A percentile compares a stretch with the other conserved stretches of the same genome.
Conservation (phyloP, 2,113 vertebrate genomes). For the Vidua chalybeata region DNA sequence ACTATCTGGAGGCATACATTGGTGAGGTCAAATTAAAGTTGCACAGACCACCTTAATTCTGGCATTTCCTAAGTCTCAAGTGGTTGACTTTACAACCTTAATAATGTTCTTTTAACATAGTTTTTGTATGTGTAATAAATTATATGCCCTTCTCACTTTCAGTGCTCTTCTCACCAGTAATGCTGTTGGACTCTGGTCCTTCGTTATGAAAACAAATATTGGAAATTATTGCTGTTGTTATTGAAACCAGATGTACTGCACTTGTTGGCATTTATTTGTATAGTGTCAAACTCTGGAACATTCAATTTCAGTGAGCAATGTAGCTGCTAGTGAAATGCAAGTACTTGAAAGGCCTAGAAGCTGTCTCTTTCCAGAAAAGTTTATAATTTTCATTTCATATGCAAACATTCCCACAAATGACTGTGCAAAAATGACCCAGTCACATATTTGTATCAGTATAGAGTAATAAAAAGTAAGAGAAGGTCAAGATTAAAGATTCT, state of each 20-base stretch:
- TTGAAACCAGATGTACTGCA: conserved; percentile 66
- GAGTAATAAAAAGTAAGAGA: background rate
- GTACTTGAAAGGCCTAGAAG: background rate
- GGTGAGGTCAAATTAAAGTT: conserved; percentile 29
- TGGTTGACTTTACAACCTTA: conserved; percentile 64
- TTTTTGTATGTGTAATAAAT: conserved; percentile 58
- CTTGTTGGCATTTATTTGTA: conserved; percentile 57
- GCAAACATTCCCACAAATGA: background rate
- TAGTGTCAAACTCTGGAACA: conserved; percentile 42
- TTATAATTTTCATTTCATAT: background rate
- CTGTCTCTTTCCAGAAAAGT: conserved; percentile 7
- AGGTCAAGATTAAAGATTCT: background rate
- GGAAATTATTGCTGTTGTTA: conserved; percentile 64
- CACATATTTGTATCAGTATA: background rate
- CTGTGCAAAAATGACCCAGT: background rate
- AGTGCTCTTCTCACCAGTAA: conserved; percentile 38
- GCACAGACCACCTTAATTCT: conserved; percentile 63
- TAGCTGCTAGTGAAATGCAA: conserved; percentile 14
- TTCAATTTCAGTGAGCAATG: conserved; percentile 2
- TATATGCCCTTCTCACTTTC: conserved; percentile 55
- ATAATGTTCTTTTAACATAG: conserved; percentile 60
- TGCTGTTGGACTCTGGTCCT: conserved; percentile 16
- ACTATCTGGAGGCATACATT: background rate
- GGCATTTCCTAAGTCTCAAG: conserved; percentile 62
- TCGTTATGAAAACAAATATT: conserved; percentile 57